Base-by-base conservation (phyloP, 2,113 vertebrate species). In the Oreotrochilus melanogaster region DNA sequence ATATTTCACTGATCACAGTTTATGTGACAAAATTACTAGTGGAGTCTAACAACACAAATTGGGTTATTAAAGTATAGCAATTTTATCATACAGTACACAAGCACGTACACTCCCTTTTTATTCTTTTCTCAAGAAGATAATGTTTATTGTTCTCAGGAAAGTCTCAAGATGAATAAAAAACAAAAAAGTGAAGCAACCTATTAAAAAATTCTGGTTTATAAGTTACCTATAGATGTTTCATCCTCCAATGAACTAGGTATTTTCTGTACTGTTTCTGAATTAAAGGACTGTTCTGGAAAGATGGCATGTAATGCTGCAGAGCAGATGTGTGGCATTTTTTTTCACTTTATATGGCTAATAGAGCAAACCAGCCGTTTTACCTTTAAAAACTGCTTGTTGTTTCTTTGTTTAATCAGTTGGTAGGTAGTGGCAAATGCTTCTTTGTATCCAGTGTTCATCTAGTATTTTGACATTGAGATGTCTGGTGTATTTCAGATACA, bases 401-500 rank as follows among this genome's bases (percentile, higher is more conserved):
- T 50, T 50, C 65, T 42, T 82, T n/a, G 33, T 33, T 60, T 37
- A 37, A 37, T 37, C 35, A 54, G 10, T 28, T 45, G 30, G 28
- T 30, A 51, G 18, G 14, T 80, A 80, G 17, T 35, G 5, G 21
- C 0, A 0, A 67, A 71, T 84, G 33, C 7, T 73, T 74, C 58
- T 82, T 54, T 57, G 37, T 92, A 71, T 83, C 65, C 70, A 43
- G 0, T 82, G 39, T 78, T 95, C 56, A 75, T 71, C 27, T 42
- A 22, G 78, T 86, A 66, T 78, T 81, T 79, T 96, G 86, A 70
- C 58, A 50, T 72, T 57, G 61, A 96, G 53, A 67, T 81, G 37
- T 89, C 95, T 94, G 92, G 66, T 94, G 28, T 83, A 79, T 96
- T 96, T 96, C 62, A 93, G 86, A 86, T 82, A 57, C 45, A 90